Percentiles rank a stretch among this genome's conserved stretches.
Conservation (phyloP, 2,113 vertebrate species). For the Suricata suricatta region DNA sequence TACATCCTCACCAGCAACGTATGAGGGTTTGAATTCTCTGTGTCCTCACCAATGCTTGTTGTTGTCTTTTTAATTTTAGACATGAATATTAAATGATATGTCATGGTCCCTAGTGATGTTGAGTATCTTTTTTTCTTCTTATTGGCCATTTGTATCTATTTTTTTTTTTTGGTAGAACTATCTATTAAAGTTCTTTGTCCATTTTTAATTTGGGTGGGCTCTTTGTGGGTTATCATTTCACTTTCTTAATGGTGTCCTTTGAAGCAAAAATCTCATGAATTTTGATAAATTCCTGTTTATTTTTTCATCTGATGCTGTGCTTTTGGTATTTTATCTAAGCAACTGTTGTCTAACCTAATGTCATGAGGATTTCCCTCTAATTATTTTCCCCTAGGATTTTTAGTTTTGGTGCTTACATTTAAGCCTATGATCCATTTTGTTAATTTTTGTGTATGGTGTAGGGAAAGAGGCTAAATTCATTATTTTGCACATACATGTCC, state of each 20-base stretch:
- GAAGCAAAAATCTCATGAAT: background rate
- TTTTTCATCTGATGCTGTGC: background rate
- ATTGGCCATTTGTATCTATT: background rate
- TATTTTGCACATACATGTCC: background rate
- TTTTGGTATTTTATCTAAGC: background rate
- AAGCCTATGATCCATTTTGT: background rate
- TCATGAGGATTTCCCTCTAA: background rate
- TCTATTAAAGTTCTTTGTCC: background rate
- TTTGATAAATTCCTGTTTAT: background rate
- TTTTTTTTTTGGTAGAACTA: background rate
- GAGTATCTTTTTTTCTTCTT: background rate
- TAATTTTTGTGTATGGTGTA: background rate
- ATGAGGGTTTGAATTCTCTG: background rate
- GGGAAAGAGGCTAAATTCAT: background rate
- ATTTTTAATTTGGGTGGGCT: background rate
- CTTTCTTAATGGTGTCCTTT: background rate
- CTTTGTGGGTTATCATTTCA: background rate
- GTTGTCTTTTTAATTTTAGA: background rate
- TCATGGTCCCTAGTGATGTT: background rate
- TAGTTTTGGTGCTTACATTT: background rate
- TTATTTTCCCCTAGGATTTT: background rate
- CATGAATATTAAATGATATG: background rate
- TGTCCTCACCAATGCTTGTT: background rate
- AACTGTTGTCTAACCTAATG: background rate
- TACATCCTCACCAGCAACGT: background rate